These are phyloP conservation scores for Lepidochitona cinerea DNA, from an alignment of 2,888 invertebrate genomes.

Conservation along the genomic window DNA sequence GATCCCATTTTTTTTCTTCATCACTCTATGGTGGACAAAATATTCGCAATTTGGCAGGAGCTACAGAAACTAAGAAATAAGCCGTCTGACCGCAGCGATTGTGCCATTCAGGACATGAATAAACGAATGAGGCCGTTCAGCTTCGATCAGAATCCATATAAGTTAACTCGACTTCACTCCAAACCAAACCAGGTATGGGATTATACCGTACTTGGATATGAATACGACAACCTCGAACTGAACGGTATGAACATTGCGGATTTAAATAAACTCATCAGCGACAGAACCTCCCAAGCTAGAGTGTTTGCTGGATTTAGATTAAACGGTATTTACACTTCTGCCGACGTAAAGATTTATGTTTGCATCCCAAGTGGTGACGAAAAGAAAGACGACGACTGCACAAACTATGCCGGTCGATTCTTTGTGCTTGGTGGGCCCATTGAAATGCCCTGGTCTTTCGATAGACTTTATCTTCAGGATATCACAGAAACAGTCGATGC, in stretches of 20 bases:
- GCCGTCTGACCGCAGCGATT: slow-evolving; percentile 10
- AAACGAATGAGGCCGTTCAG: slow-evolving; percentile 16
- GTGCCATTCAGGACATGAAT: slow-evolving; percentile 16
- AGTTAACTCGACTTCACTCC: slow-evolving; percentile 10
- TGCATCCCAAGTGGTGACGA: slow-evolving; percentile 10
- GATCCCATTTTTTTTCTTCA: slow-evolving; percentile 35
- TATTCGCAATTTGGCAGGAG: slow-evolving; percentile 32
- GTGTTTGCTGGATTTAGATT: slow-evolving; percentile 30
- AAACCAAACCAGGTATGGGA: slow-evolving; percentile 12
- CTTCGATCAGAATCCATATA: slow-evolving; percentile 10
- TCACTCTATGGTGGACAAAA: slow-evolving; percentile 31
- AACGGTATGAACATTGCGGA: slow-evolving; percentile 23
- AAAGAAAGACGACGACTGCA: slow-evolving; percentile 8
- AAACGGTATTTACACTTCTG: slow-evolving; percentile 29
- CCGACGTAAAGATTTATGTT: slow-evolving; percentile 29
- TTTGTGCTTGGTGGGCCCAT: slow-evolving; percentile 35
- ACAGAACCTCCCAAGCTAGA: slow-evolving; percentile 19
- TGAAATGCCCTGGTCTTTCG: slow-evolving; percentile 37
- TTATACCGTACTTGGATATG: slow-evolving; percentile 12
- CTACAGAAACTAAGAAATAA: slow-evolving; percentile 26
- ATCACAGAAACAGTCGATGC: slow-evolving; percentile 22
- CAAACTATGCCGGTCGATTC: slow-evolving; percentile 30
- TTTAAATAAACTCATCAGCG: slow-evolving; percentile 19
- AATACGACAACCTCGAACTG: slow-evolving; percentile 28
- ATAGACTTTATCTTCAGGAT: slow-evolving; percentile 30